Evolutionary conservation across 37 sponge, comb jelly and placozoan species (phyloP).

Genomic region (Bolinopsis microptera): DNA sequence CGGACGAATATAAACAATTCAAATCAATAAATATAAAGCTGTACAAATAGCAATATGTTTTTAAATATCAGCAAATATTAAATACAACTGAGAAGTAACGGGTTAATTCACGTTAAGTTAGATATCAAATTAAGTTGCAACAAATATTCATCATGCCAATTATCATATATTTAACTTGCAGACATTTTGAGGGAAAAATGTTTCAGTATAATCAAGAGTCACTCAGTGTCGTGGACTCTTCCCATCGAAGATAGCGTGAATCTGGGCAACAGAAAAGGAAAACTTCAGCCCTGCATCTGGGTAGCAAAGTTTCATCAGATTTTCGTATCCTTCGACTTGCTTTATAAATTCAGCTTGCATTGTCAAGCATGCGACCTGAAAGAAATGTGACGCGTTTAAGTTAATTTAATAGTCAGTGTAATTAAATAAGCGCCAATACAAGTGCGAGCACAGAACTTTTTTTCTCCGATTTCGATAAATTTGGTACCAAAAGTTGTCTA

Average conservation of each 20-base stretch:
- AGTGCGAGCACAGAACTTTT: too few species aligned
- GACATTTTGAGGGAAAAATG: too few species aligned
- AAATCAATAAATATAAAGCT: background rate
- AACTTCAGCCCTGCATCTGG: slow-evolving; percentile 30
- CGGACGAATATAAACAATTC: background rate
- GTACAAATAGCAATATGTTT: background rate
- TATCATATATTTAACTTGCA: too few species aligned
- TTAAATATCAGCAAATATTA: background rate
- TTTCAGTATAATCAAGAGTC: background rate
- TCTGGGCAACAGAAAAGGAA: slow-evolving; percentile 46
- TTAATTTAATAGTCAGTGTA: background rate
- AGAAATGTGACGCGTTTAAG: background rate
- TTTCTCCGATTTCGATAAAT: too few species aligned
- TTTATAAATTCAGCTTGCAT: slow-evolving; percentile 52
- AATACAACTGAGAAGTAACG: too few species aligned
- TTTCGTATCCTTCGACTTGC: slow-evolving; percentile 55
- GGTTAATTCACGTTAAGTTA: too few species aligned
- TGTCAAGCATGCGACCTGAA: slow-evolving; percentile 49
- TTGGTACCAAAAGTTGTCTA: too few species aligned
- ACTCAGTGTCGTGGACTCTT: background rate
- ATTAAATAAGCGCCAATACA: background rate
- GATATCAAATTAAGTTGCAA: too few species aligned
- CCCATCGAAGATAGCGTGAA: slow-evolving; percentile 50
- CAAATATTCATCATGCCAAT: too few species aligned
- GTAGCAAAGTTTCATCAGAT: slow-evolving; percentile 46